Evolutionary conservation across 2,797 vertebrate species (phyloP), one percentile per base, ranked within the genome.

Genomic region (Sebastes itinus): DNA sequence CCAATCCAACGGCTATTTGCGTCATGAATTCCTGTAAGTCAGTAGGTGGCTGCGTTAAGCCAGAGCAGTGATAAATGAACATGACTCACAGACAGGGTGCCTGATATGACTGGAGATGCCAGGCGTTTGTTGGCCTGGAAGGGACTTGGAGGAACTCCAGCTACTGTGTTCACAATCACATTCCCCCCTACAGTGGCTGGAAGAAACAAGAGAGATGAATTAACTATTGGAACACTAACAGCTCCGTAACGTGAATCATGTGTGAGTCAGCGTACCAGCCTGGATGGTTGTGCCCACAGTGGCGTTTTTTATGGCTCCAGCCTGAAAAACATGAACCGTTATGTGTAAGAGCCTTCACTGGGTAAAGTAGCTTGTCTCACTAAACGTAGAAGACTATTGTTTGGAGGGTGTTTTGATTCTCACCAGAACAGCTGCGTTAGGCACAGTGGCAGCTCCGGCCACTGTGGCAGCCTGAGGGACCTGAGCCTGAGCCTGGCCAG

Each of bases 101-200:
- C 96, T 10, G 97, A 90, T 78, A 98, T 97, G 78, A 97, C 96
- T 18, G 97, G 95, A 32, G 97, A 96, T 54, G 96, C 95, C 89
- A 99, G 92, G 20, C 98, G 96, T 84, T 99, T 98, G 94, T 97
- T 98, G 81, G 97, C 94, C 91, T 97, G 97, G 92, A 98, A 99
- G 59, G 97, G 96, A 62, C 96, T 95, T 69, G 95, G 93, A 84
- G 97, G 90, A 72, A 97, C 96, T 71, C 97, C 97, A 82, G 97
- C 94, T 60, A 97, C 96, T 0, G 97, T 97, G 92, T 98, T 99
- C 83, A 98, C 96, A 10, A 98, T 97, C 74, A 97, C 96, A 79
- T 98, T 98, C 67, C 97, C 98, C 42, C 96, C 97, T 58, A 98
- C 96, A 32, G 97, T 95, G 64, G 97, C 97, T 97, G 94, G 77